phyloP scores from a whole-genome alignment of 2,797 vertebrate species.

The Percopsis omiscomaycus region DNA sequence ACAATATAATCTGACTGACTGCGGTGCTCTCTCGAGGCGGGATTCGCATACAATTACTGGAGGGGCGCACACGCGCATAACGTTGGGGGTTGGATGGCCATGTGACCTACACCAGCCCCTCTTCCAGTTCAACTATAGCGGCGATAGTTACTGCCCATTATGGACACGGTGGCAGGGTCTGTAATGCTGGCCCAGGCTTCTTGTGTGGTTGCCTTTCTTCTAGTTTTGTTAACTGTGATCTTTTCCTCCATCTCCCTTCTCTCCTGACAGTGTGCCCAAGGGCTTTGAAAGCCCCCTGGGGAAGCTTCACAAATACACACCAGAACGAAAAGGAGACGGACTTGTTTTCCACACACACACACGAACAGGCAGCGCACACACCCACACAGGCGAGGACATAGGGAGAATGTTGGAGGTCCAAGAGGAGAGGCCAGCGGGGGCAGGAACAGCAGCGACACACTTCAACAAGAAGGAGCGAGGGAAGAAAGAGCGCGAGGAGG shows the following conservation, averaged over 20 bases:
- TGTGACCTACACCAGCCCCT: conserved; percentile 2
- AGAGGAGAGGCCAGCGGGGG: conserved; percentile 87
- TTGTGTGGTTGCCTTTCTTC: conserved; percentile 13
- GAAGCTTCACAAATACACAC: conserved; percentile 85
- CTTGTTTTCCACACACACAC: conserved; percentile 39
- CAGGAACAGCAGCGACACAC: conserved; percentile 82
- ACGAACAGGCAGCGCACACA: conserved; percentile 11
- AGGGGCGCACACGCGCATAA: neutral
- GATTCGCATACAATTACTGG: conserved; percentile 59
- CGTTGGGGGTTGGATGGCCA: conserved; percentile 14
- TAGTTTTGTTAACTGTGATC: conserved; percentile 24
- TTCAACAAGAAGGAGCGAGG: conserved; percentile 91
- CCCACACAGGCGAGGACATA: conserved; percentile 65
- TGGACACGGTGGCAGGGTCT: conserved; percentile 8
- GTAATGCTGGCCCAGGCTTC: conserved; percentile 27
- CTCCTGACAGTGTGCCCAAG: conserved; percentile 86
- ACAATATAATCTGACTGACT: conserved; percentile 73
- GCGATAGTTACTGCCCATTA: conserved; percentile 3
- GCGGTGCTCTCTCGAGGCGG: conserved; percentile 48
- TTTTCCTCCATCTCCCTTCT: conserved; percentile 18
- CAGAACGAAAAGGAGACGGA: conserved; percentile 51
- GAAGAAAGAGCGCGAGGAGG: conserved; percentile 91
- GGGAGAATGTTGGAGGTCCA: conserved; percentile 98
- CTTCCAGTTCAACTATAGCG: neutral
- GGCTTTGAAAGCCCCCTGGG: conserved; percentile 96